Base-by-base conservation (phyloP, 2,888 invertebrate genomes). In the Tipula confusa region DNA sequence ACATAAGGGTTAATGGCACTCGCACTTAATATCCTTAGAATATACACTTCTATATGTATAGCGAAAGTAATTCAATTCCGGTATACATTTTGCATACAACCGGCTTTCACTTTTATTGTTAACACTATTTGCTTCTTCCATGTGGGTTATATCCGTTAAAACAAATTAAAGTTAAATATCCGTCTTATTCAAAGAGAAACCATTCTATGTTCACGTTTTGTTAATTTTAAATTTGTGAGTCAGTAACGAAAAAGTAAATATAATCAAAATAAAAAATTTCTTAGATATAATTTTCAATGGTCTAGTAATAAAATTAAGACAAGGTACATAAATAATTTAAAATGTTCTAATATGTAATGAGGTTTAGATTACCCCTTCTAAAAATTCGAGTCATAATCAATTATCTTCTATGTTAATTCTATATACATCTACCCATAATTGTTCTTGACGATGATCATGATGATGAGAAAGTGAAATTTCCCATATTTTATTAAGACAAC, bases 121-220 rank as follows among this genome's bases (percentile, higher is more conserved):
- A 64, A 64, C 24, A 24, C 64, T 64, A 9, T 64, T 64, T 64
- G 24, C 24, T 24, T 64, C 24, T 24, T 64, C 24, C 64, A 64
- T 64, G 64, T 64, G 64, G 64, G 64, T 64, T 64, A 64, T 64
- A 64, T 64, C 64, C 64, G 64, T 64, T 64, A 64, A 64, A 64
- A 18, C 9, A 64, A 24, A 24, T 24, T 48, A 18, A n/a, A n/a
- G 43, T 64, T 43, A 43, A 43, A 64, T 24, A 64, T 64, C 64
- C 64, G 64, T 24, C 18, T n/a, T 48, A 1, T 64, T 64, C 13
- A 64, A 64, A 64, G 64, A 64, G 64, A 64, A 64, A 64, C 64
- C 64, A 24, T 64, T 64, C 24, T 64, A 64, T 64, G 48, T 48
- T 48, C 48, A 48, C 48, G 18, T 48, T 24, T 18, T 18, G 48